Base-by-base conservation (phyloP, 1,140 invertebrate genomes). In the Drosophila navojoa region DNA sequence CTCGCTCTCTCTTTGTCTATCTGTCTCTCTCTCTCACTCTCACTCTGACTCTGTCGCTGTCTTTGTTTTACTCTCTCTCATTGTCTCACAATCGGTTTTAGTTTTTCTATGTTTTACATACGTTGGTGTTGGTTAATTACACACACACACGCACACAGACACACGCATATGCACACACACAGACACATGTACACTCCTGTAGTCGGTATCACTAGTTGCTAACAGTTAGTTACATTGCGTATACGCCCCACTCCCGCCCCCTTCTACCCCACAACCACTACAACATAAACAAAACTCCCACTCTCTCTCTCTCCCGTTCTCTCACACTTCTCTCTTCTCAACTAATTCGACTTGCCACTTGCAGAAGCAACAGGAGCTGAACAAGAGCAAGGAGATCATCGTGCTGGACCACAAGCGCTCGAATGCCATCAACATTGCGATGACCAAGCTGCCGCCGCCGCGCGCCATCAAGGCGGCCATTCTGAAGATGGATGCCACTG, bases 401-500 rank as follows among this genome's bases (percentile, higher is more conserved):
- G 98, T 99, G 27, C 93, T 99, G 91, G 98, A 99, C 92, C 96
- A 98, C 22, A 99, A 99, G 92, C 94, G 99, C 74, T 99, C 98
- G 2, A 99, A 99, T 93, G 98, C 98, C 10, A 99, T 99, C 77
- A 99, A 99, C 92, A 99, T 99, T 86, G 98, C 98, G n/a, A 97
- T 99, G 95, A 99, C 98, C 9, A 99, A 99, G 92, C 93, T 99
- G 73, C 99, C 99, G 25, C 98, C 98, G 5, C 97, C 98, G 3
- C 94, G 98, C 63, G 98, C 98, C 3, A 99, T 99, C 68, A 99
- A 99, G 92, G 97, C 97, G 22, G 99, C 98, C 53, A 99, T 99
- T 79, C 93, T 99, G 76, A 99, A 99, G 94, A 99, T 99, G 98
- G 99, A 99, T 92, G 96, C 97, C 0, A 98, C 98, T 0, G 98